A percentile compares a stretch with the other conserved stretches of the same genome.
Evolutionary conservation across 2,888 invertebrate genomes (phyloP).

Genomic region (Phaonia tiefii): DNA sequence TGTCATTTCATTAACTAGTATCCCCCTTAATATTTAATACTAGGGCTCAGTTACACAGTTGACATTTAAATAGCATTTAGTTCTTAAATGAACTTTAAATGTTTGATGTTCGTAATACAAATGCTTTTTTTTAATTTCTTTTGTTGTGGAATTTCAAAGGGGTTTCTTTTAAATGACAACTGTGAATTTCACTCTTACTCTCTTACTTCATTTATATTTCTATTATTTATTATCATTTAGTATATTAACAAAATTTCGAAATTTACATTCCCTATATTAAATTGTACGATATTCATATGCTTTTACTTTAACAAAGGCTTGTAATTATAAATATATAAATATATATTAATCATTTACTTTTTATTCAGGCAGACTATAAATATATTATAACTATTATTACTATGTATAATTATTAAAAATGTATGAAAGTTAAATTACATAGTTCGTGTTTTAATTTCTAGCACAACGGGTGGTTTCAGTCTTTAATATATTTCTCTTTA

Average conservation of each 20-base stretch:
- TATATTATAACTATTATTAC: slow-evolving; percentile 4
- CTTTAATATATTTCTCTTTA: too few relatives aligned
- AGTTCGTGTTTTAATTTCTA: neutral
- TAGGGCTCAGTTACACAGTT: too few relatives aligned
- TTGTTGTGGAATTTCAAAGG: too few relatives aligned
- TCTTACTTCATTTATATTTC: neutral
- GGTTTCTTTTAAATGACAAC: too few relatives aligned
- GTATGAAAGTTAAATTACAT: neutral
- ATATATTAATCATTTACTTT: neutral
- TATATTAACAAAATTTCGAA: neutral
- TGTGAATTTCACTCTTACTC: too few relatives aligned
- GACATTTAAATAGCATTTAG: too few relatives aligned
- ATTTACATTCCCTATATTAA: neutral
- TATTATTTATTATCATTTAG: neutral
- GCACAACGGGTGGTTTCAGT: too few relatives aligned
- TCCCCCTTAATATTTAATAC: too few relatives aligned
- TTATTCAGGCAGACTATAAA: slow-evolving; percentile 28
- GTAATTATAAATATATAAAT: slow-evolving; percentile 25
- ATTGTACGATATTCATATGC: slow-evolving; percentile 2
- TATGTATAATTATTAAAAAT: neutral
- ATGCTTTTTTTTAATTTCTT: too few relatives aligned
- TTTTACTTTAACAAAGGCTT: slow-evolving; percentile 22
- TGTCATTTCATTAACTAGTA: too few relatives aligned
- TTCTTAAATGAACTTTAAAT: too few relatives aligned
- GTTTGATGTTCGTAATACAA: too few relatives aligned